A percentile compares a stretch with the other conserved stretches of the same genome.
Evolutionary conservation across 1,140 invertebrate genomes (phyloP).

Genomic region (Drosophila hydei): DNA sequence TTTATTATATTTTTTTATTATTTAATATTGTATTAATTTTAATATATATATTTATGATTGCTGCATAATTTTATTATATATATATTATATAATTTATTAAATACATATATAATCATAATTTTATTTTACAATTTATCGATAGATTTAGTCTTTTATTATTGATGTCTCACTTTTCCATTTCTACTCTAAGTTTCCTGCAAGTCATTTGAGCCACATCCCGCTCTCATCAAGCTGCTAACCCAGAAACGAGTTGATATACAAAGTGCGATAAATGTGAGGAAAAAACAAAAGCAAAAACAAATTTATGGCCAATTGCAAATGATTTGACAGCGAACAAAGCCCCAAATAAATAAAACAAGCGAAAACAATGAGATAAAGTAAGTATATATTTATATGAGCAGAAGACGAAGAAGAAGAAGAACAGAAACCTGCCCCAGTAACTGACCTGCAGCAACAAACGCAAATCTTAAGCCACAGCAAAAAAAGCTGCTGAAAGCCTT

Average conservation of each 20-base stretch:
- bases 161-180: no score
- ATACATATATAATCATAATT: no score
- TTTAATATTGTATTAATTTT: no score
- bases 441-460: conserved; percentile 67
- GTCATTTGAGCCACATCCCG: conserved; percentile 18
- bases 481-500: conserved; percentile 47
- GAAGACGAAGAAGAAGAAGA: conserved; percentile 25
- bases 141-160: no score
- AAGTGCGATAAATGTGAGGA: conserved; percentile 19
- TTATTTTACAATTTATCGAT: no score
- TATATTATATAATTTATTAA: no score
- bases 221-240: conserved; percentile 16
- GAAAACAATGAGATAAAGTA: conserved; percentile 17
- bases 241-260: conserved; percentile 30
- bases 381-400: conserved; percentile 1
- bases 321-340: conserved; percentile 60
- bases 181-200: no score
- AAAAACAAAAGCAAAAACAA: conserved; percentile 20
- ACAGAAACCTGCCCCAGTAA: conserved; percentile 64
- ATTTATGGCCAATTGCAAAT: conserved; percentile 74
- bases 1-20: no score
- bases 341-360: conserved; percentile 5
- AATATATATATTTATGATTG: no score
- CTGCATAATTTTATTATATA: no score
- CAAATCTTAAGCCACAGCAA: conserved; percentile 45